Evolutionary conservation across 2,797 vertebrate species (phyloP), one percentile per base, ranked within the genome.

Genomic region (Sarcophilus harrisii): DNA sequence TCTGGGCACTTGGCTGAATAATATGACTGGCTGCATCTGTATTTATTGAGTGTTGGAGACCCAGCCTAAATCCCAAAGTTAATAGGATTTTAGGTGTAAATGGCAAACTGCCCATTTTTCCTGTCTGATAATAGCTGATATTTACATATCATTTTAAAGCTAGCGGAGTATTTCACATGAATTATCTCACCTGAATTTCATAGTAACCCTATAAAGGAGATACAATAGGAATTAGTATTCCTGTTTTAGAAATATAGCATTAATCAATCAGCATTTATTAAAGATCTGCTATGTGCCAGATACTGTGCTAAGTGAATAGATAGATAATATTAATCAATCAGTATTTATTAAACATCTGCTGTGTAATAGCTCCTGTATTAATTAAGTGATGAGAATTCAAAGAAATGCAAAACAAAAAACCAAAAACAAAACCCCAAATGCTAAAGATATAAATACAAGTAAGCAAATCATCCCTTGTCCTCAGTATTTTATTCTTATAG

Each of bases 61-160:
- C 57, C 92, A 90, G 49, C 21, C 54, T 73, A 59, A 11, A 58
- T 52, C 52, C 8, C 32, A 38, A 57, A 58, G 57, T 54, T 29
- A 24, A 90, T 52, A 21, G 30, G 91, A 57, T 18, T 27, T 90
- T 5, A 54, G 57, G 87, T 45, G 59, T 59, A 16, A 16, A 13
- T 1, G 24, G 58, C 73, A 87, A 87, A 87, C 73, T 27, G 38
- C 73, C 73, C 73, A 87, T 49, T 87, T 45, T 27, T 87, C 54
- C 38, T 87, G 73, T 38, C 45, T 49, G 73, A 87, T 87, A 45
- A 45, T 87, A 49, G 38, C 21, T 87, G 73, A 87, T 87, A 49
- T 87, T 87, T 87, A 87, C 73, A 49, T 87, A 49, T 73, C 73
- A 87, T 87, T 87, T 87, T 87, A 87, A 87, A 87, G 73, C 12